phyloP scores from a whole-genome alignment of 2,113 vertebrate species.

The Canis aureus region DNA sequence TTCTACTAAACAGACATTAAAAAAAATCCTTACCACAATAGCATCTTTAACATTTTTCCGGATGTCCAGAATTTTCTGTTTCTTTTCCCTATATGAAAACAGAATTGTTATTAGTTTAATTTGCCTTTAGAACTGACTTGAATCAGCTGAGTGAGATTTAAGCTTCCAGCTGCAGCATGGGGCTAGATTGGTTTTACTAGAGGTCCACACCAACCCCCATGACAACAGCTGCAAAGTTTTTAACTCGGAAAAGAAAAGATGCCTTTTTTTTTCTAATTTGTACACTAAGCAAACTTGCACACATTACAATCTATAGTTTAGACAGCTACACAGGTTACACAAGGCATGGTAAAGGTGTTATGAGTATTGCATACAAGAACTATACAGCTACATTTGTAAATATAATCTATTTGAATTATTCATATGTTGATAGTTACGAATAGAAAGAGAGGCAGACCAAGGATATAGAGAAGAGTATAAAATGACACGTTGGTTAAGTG shows the following conservation, averaged over 20 bases:
- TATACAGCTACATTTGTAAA: background rate
- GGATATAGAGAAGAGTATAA: background rate
- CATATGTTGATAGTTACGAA: background rate
- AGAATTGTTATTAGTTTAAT: constrained; percentile 76
- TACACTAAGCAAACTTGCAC: constrained; percentile 56
- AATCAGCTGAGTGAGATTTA: constrained; percentile 27
- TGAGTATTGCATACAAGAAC: background rate
- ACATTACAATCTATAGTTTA: background rate
- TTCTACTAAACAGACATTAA: constrained; percentile 67
- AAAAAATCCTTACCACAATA: constrained; percentile 95
- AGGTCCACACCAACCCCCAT: background rate
- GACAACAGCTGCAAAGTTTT: constrained; percentile 75
- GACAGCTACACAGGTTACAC: background rate
- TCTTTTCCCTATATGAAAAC: constrained; percentile 96
- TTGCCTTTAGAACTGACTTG: constrained; percentile 54
- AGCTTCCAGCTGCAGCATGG: constrained; percentile 53
- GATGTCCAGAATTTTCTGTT: constrained; percentile 99
- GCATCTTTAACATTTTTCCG: constrained; percentile 99
- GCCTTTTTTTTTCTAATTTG: background rate
- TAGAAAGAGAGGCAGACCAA: background rate
- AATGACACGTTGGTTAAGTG: constrained; percentile 42
- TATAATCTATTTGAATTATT: background rate
- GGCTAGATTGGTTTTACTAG: background rate
- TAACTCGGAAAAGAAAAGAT: constrained; percentile 67
- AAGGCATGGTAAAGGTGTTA: background rate